phyloP scores from a whole-genome alignment of 1,140 invertebrate species.

The Coptotermes formosanus region DNA sequence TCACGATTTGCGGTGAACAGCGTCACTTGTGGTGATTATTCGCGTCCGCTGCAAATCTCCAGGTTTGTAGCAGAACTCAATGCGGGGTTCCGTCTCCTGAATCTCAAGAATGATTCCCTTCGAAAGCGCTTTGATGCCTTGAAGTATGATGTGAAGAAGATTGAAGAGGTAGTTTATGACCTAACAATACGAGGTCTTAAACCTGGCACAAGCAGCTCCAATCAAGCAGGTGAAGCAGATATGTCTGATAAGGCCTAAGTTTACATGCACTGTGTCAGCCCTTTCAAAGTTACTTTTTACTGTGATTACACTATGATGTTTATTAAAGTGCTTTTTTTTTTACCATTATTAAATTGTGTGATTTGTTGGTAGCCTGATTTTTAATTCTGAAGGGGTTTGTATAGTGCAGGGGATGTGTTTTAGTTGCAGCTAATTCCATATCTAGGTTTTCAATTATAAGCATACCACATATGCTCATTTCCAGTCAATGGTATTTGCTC shows the following conservation, averaged over 20 bases:
- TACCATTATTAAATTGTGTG: neutral
- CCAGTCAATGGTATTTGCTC: no score
- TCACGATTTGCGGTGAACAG: conserved; percentile 82
- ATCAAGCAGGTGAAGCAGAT: neutral
- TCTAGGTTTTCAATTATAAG: no score
- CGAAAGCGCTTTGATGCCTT: conserved; percentile 85
- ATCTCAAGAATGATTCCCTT: conserved; percentile 87
- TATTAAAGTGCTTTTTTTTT: neutral
- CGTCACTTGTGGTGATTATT: conserved; percentile 82
- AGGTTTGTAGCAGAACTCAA: conserved; percentile 84
- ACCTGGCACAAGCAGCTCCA: conserved; percentile 40
- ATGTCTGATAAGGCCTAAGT: neutral
- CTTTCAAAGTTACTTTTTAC: neutral
- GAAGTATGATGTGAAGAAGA: conserved; percentile 93
- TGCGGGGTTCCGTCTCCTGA: conserved; percentile 82
- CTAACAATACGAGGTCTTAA: conserved; percentile 80
- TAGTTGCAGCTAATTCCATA: no score
- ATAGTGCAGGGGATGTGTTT: no score
- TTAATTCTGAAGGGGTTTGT: no score
- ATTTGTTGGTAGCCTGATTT: no score
- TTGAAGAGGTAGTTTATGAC: conserved; percentile 94
- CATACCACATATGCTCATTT: no score
- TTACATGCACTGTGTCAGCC: neutral
- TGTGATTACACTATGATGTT: neutral
- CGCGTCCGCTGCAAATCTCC: conserved; percentile 76